Base-by-base conservation (phyloP, 1,140 invertebrate genomes). In the Macrobrachium nipponense region DNA sequence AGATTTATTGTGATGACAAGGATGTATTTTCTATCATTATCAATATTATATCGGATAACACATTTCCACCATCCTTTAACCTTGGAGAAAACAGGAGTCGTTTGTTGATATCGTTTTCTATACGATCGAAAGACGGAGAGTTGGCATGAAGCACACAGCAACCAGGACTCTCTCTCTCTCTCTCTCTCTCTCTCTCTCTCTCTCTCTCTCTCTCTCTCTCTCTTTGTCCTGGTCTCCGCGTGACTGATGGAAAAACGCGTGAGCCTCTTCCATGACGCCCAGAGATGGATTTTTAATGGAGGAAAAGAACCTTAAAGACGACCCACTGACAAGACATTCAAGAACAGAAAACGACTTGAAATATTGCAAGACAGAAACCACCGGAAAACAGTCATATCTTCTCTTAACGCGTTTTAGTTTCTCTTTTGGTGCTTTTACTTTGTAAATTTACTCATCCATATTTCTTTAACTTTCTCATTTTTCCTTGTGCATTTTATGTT, bases 201-300 rank as follows among this genome's bases (percentile, higher is more conserved):
- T 18, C 51, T 20, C 75, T 14, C 58, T n/a, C 72, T 51, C 76
- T 78, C 76, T 51, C 20, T 59, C 79, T n/a, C 36, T 80, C 43
- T 23, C 44, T 58, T 68, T 43, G 60, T 62, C 66, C 80, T 70
- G 11, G 43, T 27, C 44, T 60, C 51, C 10, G 60, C 70, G 59
- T 60, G 51, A 73, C 76, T 60, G 76, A 78, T 59, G 76, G 51
- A 78, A 78, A 78, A 78, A 78, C 76, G 44, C 14, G 18, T 20
- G n/a, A 58, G 44, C n/a, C 17, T n/a, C 58, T 78, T 78, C 76
- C 76, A 78, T 78, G 76, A 78, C 76, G 44, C 44, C 18, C 11
- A 58, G 20, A 78, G 60, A 78, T 78, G 76, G 76, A 78, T 78
- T 78, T 78, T 78, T 78, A 78, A 78, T 78, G 76, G 76, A 78